Evolutionary conservation across 1,140 invertebrate genomes (phyloP).

Genomic region (Ceratina calcarata): DNA sequence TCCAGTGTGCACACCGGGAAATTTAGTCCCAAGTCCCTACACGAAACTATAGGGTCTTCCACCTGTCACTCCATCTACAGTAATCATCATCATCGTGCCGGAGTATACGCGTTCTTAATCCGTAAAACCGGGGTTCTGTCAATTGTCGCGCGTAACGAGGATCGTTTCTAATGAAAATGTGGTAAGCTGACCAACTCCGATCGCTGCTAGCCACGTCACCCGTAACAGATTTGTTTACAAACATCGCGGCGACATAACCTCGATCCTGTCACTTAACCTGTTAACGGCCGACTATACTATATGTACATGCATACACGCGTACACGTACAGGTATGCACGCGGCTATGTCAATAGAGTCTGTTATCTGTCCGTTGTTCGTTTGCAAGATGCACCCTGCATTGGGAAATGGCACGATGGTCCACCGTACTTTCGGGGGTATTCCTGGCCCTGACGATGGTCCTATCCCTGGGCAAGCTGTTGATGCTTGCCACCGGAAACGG

Average conservation of each 20-base stretch:
- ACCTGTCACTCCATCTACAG: constrained; percentile 64
- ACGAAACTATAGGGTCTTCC: constrained; percentile 15
- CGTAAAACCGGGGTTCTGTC: constrained; percentile 36
- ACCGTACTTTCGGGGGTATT: constrained; percentile 78
- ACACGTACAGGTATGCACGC: not conserved
- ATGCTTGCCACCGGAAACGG: constrained; percentile 75
- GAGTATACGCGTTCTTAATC: constrained; percentile 41
- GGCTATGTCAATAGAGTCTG: not conserved
- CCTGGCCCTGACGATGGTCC: constrained; percentile 77
- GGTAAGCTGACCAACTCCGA: constrained; percentile 45
- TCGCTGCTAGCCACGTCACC: constrained; percentile 14
- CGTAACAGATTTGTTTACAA: constrained; percentile 66
- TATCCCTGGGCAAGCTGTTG: constrained; percentile 77
- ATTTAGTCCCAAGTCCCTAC: constrained; percentile 25
- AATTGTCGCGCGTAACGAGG: not conserved
- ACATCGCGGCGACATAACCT: constrained; percentile 56
- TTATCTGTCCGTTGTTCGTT: not conserved
- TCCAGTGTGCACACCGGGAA: constrained; percentile 11
- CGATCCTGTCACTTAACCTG: constrained; percentile 36
- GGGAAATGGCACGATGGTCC: constrained; percentile 79
- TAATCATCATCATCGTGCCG: constrained; percentile 4
- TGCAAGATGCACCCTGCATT: constrained; percentile 69
- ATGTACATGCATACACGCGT: not conserved
- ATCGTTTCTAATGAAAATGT: constrained; percentile 52
- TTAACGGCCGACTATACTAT: constrained; percentile 12